Base-by-base conservation (phyloP, 2,888 invertebrate species). In the Habrosyne pyritoides region DNA sequence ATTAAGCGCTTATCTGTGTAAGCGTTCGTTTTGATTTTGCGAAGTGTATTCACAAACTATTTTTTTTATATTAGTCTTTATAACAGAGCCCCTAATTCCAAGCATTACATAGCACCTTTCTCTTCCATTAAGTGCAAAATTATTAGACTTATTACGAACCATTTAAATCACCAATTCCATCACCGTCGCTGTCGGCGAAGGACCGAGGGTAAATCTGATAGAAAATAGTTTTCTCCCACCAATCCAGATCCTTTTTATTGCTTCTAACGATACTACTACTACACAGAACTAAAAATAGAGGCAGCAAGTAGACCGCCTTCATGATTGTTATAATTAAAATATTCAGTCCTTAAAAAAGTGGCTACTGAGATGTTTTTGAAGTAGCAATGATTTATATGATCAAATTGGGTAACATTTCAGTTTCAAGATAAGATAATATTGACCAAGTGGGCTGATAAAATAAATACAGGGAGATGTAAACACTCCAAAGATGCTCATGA, bases 171-270 rank as follows among this genome's bases (percentile, higher is more conserved):
- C 94, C 94, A 21, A 96, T 88, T 0, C 97, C 97, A 84, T 97
- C 96, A 0, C 95, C 95, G 75, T 96, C 86, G 56, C 95, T 95
- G 79, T 98, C 98, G 83, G 94, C 94, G 84, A 96, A 98, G 4
- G 97, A 96, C 67, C 96, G 93, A 0, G 96, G 95, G 77, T 96
- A 96, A 52, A 97, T 95, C 80, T 97, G 96, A 84, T 98, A 98
- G 71, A 96, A 94, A 12, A 95, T 93, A 0, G 95, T 94, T 10
- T 94, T 94, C 71, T 96, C 94, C 95, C 96, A 97, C 98, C 98
- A 98, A 60, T 94, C 93, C 5, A 86, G 63, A 4, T 87, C 85
- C 46, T 67, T 76, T 21, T 78, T 73, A 4, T 70, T 60, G 30
- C 67, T 59, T 30, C 69, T 73, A 33, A 54, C 42, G 2, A 73